A percentile compares a stretch with the other conserved stretches of the same genome.
phyloP scores from a whole-genome alignment of 2,797 vertebrate genomes.

The Danio tinwini region DNA sequence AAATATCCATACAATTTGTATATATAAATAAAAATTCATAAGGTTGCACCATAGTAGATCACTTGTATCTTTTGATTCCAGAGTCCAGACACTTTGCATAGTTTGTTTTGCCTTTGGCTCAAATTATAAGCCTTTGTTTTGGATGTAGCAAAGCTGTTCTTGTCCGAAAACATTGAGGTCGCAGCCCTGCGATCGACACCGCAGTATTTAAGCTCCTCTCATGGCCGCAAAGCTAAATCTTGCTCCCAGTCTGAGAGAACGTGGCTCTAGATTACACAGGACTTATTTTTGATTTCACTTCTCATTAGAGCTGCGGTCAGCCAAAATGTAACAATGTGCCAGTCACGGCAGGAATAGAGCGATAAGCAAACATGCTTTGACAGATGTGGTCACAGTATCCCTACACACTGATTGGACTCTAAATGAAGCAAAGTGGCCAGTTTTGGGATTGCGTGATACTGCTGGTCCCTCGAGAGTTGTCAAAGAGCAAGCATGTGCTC shows the following conservation, averaged over 20 bases:
- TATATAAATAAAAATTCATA: slow-evolving; percentile 45
- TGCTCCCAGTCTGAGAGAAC: slow-evolving; percentile 38
- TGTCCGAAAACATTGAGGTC: slow-evolving; percentile 58
- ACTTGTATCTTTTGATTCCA: slow-evolving; percentile 47
- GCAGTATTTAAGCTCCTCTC: slow-evolving; percentile 21
- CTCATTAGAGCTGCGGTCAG: slow-evolving; percentile 42
- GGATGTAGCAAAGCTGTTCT: slow-evolving; percentile 42
- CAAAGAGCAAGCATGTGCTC: slow-evolving; percentile 68
- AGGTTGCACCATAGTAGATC: slow-evolving; percentile 27
- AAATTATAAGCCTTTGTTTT: slow-evolving; percentile 56
- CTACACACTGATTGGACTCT: slow-evolving; percentile 43
- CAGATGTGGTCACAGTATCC: slow-evolving; percentile 36
- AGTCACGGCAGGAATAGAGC: slow-evolving; percentile 26
- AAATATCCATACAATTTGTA: background rate
- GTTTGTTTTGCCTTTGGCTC: slow-evolving; percentile 55
- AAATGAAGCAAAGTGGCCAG: slow-evolving; percentile 47
- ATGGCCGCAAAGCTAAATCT: slow-evolving; percentile 38
- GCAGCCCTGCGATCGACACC: slow-evolving; percentile 46
- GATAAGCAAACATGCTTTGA: slow-evolving; percentile 58
- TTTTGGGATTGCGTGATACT: slow-evolving; percentile 65
- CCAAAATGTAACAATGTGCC: slow-evolving; percentile 30
- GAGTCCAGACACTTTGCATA: slow-evolving; percentile 38
- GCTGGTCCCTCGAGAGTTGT: slow-evolving; percentile 65
- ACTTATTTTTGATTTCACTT: slow-evolving; percentile 48
- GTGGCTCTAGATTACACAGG: slow-evolving; percentile 39